A percentile compares a stretch with the other conserved stretches of the same genome.
These are phyloP conservation scores for Crenuchus spilurus DNA, from an alignment of 2,797 vertebrate species.

Conservation along the genomic window DNA sequence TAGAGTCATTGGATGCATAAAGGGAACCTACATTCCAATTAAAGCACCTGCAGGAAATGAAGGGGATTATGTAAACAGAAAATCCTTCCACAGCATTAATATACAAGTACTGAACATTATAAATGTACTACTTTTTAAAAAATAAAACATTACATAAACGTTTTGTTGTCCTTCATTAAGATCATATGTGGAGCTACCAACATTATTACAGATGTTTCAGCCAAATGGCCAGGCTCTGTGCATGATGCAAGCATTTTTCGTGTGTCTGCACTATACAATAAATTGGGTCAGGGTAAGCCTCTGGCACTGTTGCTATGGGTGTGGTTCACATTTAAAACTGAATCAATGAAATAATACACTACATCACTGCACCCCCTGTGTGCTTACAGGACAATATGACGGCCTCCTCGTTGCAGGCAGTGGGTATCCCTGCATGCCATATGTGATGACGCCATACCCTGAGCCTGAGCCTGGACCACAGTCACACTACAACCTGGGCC, in stretches of 20 bases:
- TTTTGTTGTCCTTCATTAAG: background rate
- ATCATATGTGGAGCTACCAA: background rate
- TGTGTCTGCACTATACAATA: background rate
- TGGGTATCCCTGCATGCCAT: background rate
- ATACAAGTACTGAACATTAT: background rate
- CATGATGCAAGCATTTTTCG: background rate
- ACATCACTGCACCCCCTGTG: background rate
- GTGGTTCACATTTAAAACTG: background rate
- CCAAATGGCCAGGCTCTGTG: background rate
- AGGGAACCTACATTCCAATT: background rate
- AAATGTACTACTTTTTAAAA: background rate
- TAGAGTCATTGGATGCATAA: background rate
- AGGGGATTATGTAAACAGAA: conserved; percentile 1
- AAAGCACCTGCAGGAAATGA: conserved; percentile 1
- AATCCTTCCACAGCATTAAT: background rate
- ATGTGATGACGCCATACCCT: background rate
- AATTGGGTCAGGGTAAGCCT: background rate
- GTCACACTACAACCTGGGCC: background rate
- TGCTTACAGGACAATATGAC: conserved; percentile 7
- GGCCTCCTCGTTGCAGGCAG: background rate
- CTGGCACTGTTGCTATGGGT: too few species aligned
- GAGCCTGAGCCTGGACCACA: conserved; percentile 6
- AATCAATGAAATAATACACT: too few species aligned
- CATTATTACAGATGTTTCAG: background rate
- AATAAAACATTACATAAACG: too few species aligned